A percentile compares a stretch with the other conserved stretches of the same genome.
phyloP scores from a whole-genome alignment of 2,113 vertebrate genomes.

The Redunca redunca region DNA sequence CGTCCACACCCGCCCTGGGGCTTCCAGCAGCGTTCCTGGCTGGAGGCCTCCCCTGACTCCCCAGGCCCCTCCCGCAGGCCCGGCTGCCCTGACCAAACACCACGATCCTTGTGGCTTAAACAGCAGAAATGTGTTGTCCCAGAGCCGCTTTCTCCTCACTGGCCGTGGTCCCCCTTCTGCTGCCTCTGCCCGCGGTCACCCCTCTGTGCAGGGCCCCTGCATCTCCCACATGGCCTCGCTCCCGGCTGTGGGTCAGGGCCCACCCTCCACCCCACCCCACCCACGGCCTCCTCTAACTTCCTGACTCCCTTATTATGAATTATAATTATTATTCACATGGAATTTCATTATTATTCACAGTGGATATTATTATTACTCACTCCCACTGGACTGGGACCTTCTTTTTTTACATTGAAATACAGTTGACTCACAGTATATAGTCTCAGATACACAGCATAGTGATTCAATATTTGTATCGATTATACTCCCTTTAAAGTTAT shows the following conservation, averaged over 20 bases:
- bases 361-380: not conserved
- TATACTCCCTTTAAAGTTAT: not conserved
- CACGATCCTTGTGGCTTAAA: not conserved
- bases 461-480: not conserved
- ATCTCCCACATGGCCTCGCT: not conserved
- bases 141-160: fast-evolving
- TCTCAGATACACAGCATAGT: not conserved
- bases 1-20: not conserved
- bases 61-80: fast-evolving
- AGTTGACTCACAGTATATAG: not conserved
- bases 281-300: not conserved
- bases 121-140: too few relatives aligned
- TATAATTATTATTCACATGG: not conserved
- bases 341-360: not conserved
- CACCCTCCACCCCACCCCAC: not conserved
- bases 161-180: not conserved
- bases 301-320: not conserved
- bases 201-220: not conserved
- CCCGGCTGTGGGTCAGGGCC: not conserved
- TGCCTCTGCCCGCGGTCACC: not conserved
- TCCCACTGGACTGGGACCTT: not conserved
- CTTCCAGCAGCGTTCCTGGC: not conserved
- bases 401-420: not conserved
- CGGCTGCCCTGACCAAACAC: not conserved
- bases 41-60: fast-evolving